Percentiles rank a stretch among this genome's conserved stretches.
Conservation (phyloP, 1,140 invertebrate species). For the Drosophila dunni region DNA sequence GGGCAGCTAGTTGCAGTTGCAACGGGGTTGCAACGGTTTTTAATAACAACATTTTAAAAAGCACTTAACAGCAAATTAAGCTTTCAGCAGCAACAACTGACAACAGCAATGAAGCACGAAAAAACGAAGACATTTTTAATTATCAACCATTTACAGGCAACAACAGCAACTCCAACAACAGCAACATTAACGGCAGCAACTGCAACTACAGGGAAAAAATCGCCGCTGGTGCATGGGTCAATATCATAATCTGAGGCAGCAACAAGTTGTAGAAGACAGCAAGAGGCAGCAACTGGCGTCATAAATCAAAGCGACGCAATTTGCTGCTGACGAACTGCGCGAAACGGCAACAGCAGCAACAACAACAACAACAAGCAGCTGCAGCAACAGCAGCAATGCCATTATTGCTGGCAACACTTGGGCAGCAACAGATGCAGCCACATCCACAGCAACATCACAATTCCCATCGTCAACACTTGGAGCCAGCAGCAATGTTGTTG, state of each 20-base stretch:
- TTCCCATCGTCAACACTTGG: conserved; percentile 74
- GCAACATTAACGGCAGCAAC: conserved; percentile 21
- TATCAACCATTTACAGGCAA: conserved; percentile 61
- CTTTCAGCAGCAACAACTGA: conserved; percentile 60
- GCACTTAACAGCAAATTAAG: conserved; percentile 77
- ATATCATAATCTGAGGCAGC: conserved; percentile 82
- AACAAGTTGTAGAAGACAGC: conserved; percentile 65
- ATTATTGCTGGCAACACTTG: conserved; percentile 58
- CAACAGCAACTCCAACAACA: conserved; percentile 31
- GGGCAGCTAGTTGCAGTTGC: no score
- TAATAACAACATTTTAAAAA: conserved; percentile 77
- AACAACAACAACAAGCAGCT: conserved; percentile 41
- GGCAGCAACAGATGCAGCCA: conserved; percentile 41
- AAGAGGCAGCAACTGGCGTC: conserved; percentile 62
- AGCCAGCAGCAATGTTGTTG: conserved; percentile 58
- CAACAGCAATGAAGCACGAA: conserved; percentile 36
- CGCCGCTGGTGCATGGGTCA: conserved; percentile 78
- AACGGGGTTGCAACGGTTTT: conserved; percentile 28
- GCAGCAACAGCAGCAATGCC: conserved; percentile 51
- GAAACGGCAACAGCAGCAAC: conserved; percentile 49
- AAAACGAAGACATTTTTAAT: conserved; percentile 79
- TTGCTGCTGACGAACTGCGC: conserved; percentile 80
- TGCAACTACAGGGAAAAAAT: conserved; percentile 42
- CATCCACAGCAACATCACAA: conserved; percentile 54
- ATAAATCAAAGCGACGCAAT: conserved; percentile 83